Percentiles rank a stretch among this genome's conserved stretches.
Conservation (phyloP, 1,140 invertebrate species). For the Drosophila sproati region DNA sequence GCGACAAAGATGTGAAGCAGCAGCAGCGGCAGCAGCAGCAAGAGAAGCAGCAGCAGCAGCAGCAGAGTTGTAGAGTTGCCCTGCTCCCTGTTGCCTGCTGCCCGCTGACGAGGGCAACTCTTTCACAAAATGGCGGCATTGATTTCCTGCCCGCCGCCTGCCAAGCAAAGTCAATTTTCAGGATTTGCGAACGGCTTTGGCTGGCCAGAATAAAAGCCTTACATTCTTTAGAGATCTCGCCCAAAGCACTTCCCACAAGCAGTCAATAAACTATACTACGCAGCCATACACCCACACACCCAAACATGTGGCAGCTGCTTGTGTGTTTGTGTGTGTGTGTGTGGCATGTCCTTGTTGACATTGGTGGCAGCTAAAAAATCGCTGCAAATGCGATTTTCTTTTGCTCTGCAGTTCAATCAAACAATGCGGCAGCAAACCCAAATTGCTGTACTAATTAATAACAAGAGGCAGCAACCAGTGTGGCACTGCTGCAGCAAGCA, state of each 20-base stretch:
- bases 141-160: slow-evolving; percentile 60
- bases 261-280: slow-evolving; percentile 81
- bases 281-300: slow-evolving; percentile 42
- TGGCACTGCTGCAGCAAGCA: background rate
- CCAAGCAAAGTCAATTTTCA: slow-evolving; percentile 78
- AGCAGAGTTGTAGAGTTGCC: slow-evolving; percentile 10
- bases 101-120: slow-evolving; percentile 57
- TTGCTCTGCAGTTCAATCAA: slow-evolving; percentile 56
- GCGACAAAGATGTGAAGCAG: slow-evolving; percentile 2
- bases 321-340: slow-evolving; percentile 68
- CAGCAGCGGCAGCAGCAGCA: background rate
- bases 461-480: slow-evolving; percentile 35
- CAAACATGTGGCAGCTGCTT: slow-evolving; percentile 10
- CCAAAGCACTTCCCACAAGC: slow-evolving; percentile 81
- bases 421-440: slow-evolving; percentile 44
- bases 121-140: slow-evolving; percentile 81
- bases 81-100: background rate
- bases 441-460: slow-evolving; percentile 77
- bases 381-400: slow-evolving; percentile 1
- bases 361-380: slow-evolving; percentile 52
- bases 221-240: slow-evolving; percentile 80
- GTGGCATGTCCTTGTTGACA: slow-evolving; percentile 79
- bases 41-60: background rate
- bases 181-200: slow-evolving; percentile 73
- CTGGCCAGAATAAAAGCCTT: slow-evolving; percentile 59